Base-by-base conservation (phyloP, 64 coral and sea anemone species). In the Acropora yongei region DNA sequence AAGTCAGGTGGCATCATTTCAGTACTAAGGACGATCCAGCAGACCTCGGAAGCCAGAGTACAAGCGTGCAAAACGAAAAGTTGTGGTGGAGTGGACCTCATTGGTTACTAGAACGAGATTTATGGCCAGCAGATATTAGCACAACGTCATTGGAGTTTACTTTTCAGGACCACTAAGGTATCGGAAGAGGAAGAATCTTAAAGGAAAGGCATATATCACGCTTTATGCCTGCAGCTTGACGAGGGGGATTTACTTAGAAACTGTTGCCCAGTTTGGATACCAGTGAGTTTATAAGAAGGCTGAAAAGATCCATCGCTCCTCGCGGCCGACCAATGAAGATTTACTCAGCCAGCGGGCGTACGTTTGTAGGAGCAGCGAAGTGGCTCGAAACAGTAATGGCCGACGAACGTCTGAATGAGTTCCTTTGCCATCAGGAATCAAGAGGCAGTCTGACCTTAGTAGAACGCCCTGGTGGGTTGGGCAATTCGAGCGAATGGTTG, bases 171-270 rank as follows among this genome's bases (percentile, higher is more conserved):
- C 89, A 5, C 18, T 91, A 14, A 16, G 51, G 43, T 93, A 80
- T 68, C 57, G 88, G 84, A 43, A 47, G 47, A 82, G 55, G 19
- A 42, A 10, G 19, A 74, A 69, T 6, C 40, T 68, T 12, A 66
- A 92, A 18, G 90, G 79, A 41, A 92, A 87, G n/a, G 90, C 86
- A 69, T 89, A 88, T 80, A 88, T 93, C 9, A 44, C 87, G 63
- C 77, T 93, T 42, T 81, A 79, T 9, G 61, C 92, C 65, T 94
- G 87, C 67, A 30, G 87, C 18, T 20, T 94, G 17, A 89, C 92
- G 5, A 57, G 87, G 67, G 92, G 86, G 10, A 47, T 89, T 10
- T 77, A 89, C 65, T 49, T 94, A 5, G 87, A 94, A 5, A 86
- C 92, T 41, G 74, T 30, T 30, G 30, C 30, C 30, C 30, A 30